Percentiles rank a stretch among this genome's conserved stretches.
Conservation (phyloP, 2,888 invertebrate species). For the Stratiomys singularior region DNA sequence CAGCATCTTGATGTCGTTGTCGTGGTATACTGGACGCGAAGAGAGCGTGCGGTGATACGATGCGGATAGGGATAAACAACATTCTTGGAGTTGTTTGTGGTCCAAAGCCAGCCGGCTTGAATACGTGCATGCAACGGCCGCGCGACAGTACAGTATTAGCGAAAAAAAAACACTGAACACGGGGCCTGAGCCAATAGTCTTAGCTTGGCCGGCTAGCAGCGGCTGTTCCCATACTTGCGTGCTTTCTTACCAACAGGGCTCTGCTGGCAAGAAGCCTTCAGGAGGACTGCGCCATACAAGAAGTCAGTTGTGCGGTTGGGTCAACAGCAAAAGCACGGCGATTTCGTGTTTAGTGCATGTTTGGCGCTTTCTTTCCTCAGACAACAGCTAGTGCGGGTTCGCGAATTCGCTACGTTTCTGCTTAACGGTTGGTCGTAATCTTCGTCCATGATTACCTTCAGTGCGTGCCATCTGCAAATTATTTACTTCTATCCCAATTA, state of each 20-base stretch:
- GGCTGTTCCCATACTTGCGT: conserved; percentile 1
- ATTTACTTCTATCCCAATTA: no score
- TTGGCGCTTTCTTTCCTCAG: conserved; percentile 41
- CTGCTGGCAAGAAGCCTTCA: background rate
- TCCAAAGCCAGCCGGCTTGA: conserved; percentile 24
- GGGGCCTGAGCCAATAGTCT: background rate
- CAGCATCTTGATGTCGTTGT: background rate
- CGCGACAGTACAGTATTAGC: conserved; percentile 39
- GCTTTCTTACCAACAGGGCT: conserved; percentile 10
- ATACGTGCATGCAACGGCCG: conserved; percentile 30
- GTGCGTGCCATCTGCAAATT: no score
- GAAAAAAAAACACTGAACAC: conserved; percentile 29
- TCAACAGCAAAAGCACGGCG: conserved; percentile 22
- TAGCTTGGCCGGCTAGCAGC: background rate
- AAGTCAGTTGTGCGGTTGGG: conserved; percentile 30
- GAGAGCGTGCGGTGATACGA: conserved; percentile 20
- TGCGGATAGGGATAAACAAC: conserved; percentile 33
- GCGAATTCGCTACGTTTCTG: conserved; percentile 4
- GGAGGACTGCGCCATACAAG: conserved; percentile 18
- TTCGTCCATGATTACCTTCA: background rate
- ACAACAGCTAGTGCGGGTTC: conserved; percentile 20
- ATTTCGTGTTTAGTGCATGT: conserved; percentile 35
- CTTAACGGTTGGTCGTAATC: conserved; percentile 12
- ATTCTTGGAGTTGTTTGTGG: conserved; percentile 36
- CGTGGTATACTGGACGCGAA: conserved; percentile 10